These are phyloP conservation scores for Notarius lentiginosus DNA, from an alignment of 2,113 vertebrate genomes.

Conservation along the genomic window DNA sequence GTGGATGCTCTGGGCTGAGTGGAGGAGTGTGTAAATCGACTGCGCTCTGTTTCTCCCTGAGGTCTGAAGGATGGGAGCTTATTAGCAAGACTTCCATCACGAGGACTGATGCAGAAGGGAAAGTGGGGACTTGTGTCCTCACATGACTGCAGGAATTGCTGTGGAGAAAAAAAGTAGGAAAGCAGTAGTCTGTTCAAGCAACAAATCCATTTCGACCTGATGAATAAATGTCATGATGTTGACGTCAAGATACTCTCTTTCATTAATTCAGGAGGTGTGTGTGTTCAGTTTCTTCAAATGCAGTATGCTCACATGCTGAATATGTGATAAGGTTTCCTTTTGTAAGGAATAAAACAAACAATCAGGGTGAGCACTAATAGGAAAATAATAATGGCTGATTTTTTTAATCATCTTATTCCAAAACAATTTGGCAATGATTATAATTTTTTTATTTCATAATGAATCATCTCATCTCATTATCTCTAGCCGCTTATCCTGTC, in stretches of 20 bases:
- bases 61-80: slow-evolving; percentile 36
- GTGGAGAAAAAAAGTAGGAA: not conserved
- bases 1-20: slow-evolving; percentile 12
- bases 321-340: not conserved
- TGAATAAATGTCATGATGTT: not conserved
- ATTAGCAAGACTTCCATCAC: slow-evolving; percentile 41
- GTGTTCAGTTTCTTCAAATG: not conserved
- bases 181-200: not conserved
- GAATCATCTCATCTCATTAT: not conserved
- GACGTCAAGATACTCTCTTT: not conserved
- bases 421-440: not conserved
- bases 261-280: no score
- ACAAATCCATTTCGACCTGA: slow-evolving; percentile 1
- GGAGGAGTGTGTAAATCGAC: slow-evolving; percentile 21
- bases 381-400: not conserved
- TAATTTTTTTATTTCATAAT: not conserved
- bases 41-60: slow-evolving; percentile 9
- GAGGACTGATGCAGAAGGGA: not conserved
- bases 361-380: not conserved
- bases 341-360: not conserved
- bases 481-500: no score
- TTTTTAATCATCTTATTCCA: not conserved
- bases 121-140: slow-evolving; percentile 3
- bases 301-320: not conserved
- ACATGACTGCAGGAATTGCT: slow-evolving; percentile 8